Base-by-base conservation (phyloP, 2,888 invertebrate genomes). In the Drosophila acutilabella region DNA sequence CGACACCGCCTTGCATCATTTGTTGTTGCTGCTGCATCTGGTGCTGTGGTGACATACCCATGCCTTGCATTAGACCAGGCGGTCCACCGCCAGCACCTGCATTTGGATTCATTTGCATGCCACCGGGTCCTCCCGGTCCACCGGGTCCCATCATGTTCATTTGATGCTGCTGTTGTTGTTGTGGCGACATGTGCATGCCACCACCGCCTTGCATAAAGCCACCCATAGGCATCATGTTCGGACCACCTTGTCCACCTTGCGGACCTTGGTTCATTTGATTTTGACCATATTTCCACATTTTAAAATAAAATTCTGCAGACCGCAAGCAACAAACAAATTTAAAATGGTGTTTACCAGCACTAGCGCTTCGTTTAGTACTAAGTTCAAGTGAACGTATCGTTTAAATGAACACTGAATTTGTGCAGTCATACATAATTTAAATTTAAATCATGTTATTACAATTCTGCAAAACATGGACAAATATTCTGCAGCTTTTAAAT, bases 11-110 rank as follows among this genome's bases (percentile, higher is more conserved):
- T 51, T 78, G 78, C 78, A 81, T 67, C 68, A 84, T 75, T 71
- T 90, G 87, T 61, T 90, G 87, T 16, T 75, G 65, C 44, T 82
- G 88, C 53, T 86, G 80, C 76, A 90, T 72, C 47, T 89, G 89
- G 30, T 90, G 90, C 13, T 88, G 90, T 4, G 85, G 90, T 5
- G 81, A 81, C 74, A 82, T 77, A n/a, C 80, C 78, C 80, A 89
- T 82, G 38, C 86, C 81, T 50, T 81, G 89, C 83, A 89, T 84
- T 4, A 83, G 50, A 0, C 83, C 78, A 4, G 83, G 59, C 0
- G 87, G 83, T 20, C 84, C 83, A 52, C 57, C 48, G 0, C 60
- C 73, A n/a, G 20, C 44, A 0, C 53, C 72, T 0, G 71, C 54
- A 40, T 84, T 81, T 0, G 84, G 81, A 74, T 87, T 89, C 77